phyloP scores from a whole-genome alignment of 2,113 vertebrate species.

The Neofelis nebulosa region DNA sequence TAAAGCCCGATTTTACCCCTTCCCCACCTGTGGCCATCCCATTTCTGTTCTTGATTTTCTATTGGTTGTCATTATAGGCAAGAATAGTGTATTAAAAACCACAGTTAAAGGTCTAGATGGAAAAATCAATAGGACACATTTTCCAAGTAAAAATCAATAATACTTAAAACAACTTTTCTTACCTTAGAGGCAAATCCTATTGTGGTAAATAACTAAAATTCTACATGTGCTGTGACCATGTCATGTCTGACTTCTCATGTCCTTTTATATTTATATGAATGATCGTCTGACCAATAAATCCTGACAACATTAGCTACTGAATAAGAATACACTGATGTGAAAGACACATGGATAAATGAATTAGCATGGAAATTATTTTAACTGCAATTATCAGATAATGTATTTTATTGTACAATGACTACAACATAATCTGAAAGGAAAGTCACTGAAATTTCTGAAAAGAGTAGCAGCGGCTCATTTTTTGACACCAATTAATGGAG shows the following conservation, averaged over 20 bases:
- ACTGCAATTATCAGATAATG: not conserved
- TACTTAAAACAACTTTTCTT: conserved; percentile 75
- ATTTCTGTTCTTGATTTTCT: conserved; percentile 26
- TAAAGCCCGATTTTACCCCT: not conserved
- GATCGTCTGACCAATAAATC: not conserved
- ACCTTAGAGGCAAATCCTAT: conserved; percentile 56
- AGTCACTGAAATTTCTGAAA: conserved; percentile 23
- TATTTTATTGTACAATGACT: conserved; percentile 20
- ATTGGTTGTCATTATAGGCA: conserved; percentile 14
- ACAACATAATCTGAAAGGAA: not conserved
- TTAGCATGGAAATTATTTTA: conserved; percentile 13
- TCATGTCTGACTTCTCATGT: not conserved
- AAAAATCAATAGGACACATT: conserved; percentile 78
- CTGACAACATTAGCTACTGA: not conserved
- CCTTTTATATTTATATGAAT: not conserved
- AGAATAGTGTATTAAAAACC: conserved; percentile 56
- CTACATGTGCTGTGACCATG: not conserved
- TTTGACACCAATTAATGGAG: conserved; percentile 43
- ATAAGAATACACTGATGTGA: not conserved
- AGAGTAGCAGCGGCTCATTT: not conserved
- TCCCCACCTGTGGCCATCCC: not conserved
- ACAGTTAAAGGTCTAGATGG: conserved; percentile 49
- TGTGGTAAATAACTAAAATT: conserved; percentile 51
- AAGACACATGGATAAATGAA: not conserved
- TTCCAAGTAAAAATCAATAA: conserved; percentile 76